Conservation (phyloP, 2,797 vertebrate genomes). For the Dallia pectoralis region DNA sequence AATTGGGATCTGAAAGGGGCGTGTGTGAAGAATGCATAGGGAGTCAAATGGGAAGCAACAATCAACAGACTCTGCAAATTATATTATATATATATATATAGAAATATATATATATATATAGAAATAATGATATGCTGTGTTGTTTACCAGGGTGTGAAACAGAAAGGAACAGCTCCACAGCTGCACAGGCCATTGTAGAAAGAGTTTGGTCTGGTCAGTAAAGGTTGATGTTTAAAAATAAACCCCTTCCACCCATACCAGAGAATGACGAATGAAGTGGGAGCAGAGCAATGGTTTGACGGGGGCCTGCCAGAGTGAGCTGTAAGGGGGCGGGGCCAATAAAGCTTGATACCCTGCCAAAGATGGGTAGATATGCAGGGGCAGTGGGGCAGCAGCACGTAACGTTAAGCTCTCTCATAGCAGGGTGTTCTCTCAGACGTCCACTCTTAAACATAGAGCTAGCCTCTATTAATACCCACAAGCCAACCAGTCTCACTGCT, state of each 20-base stretch:
- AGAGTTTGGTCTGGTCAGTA: slow-evolving; percentile 39
- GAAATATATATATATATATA: slow-evolving; percentile 3
- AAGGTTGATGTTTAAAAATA: slow-evolving; percentile 71
- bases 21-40: slow-evolving; percentile 45
- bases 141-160: slow-evolving; percentile 5
- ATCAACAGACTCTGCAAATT: slow-evolving; percentile 15
- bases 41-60: slow-evolving; percentile 37
- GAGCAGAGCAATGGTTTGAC: slow-evolving; percentile 18
- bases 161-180: neutral
- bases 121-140: slow-evolving; percentile 8
- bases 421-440: slow-evolving; percentile 37
- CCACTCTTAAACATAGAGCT: slow-evolving; percentile 67
- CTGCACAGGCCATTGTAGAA: slow-evolving; percentile 27
- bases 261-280: slow-evolving; percentile 3
- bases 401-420: slow-evolving; percentile 39
- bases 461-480: slow-evolving; percentile 68
- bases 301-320: slow-evolving; percentile 2
- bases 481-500: slow-evolving; percentile 36
- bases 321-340: slow-evolving; percentile 9
- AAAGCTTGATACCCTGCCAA: slow-evolving; percentile 71
- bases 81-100: neutral
- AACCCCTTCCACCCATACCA: slow-evolving; percentile 21
- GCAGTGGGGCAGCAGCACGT: slow-evolving; percentile 49
- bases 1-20: slow-evolving; percentile 52
- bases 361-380: slow-evolving; percentile 71